These are phyloP conservation scores for Loriculus beryllinus DNA, from an alignment of 2,797 vertebrate species.

Conservation along the genomic window DNA sequence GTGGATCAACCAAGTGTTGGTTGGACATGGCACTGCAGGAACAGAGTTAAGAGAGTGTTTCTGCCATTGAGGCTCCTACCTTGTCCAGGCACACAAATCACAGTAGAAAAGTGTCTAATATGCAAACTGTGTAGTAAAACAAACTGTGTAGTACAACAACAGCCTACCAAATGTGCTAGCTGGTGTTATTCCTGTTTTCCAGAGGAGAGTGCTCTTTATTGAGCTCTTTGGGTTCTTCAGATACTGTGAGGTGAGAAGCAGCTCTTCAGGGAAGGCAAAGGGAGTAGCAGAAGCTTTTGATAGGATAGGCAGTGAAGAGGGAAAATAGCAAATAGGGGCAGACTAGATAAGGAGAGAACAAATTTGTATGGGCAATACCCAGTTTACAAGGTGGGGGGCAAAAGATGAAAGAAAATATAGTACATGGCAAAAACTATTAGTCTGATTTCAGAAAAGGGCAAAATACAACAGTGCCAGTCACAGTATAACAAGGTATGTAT, in stretches of 20 bases:
- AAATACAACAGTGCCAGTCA: not conserved
- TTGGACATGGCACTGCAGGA: fast-evolving
- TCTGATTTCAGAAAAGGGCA: not conserved
- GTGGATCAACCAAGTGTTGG: not conserved
- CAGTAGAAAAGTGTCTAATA: not conserved
- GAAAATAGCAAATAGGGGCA: not conserved
- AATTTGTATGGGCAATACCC: not conserved
- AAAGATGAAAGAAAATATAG: not conserved
- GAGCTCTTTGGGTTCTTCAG: not conserved
- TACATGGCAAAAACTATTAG: not conserved
- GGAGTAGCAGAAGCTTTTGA: not conserved
- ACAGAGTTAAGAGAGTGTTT: not conserved
- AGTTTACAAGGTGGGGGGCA: not conserved
- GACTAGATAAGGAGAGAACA: not conserved
- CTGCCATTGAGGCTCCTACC: not conserved
- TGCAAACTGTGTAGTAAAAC: not conserved
- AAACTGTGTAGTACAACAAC: not conserved
- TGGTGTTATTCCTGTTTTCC: not conserved
- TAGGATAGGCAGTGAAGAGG: not conserved
- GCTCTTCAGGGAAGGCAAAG: not conserved
- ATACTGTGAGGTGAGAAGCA: not conserved
- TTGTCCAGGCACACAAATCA: not conserved
- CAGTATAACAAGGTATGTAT: fast-evolving
- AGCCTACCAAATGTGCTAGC: not conserved
- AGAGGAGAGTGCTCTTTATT: not conserved